Base-by-base conservation (phyloP, 2,113 vertebrate species). In the Brachionichthys hirsutus region DNA sequence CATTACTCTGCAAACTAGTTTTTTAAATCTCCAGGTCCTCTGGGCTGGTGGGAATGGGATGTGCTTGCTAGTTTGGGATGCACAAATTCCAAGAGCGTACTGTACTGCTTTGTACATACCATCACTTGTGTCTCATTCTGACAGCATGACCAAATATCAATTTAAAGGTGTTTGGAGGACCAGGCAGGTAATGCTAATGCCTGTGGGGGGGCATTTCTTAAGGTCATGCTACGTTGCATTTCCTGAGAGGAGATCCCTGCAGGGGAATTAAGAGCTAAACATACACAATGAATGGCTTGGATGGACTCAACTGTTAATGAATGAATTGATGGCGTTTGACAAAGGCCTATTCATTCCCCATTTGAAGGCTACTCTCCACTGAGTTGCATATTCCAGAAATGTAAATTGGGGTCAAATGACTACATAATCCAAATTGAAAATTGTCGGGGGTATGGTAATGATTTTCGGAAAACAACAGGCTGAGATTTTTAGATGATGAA, bases 131-230 rank as follows among this genome's bases (percentile, higher is more conserved):
- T 83, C 66, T 49, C 58, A 61, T 42, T 47, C 44, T 71, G 70
- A 70, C 54, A 67, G 59, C 44, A 46, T 17, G 52, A 70, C 80
- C 24, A 86, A 84, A 88, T 72, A 75, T 69, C 77, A 22, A 83
- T 89, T 61, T 73, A 38, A 83, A 65, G 15, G 52, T 51, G 75
- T 77, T 60, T 58, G 16, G 20, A 46, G 34, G 67, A 19, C 70
- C 34, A 68, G 58, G 54, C 36, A 41, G 49, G 20, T 38, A 10
- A 38, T 10, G 12, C 36, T 12, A 9, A 12, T 38, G 9, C 36
- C 36, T 12, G 12, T 6, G 36, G 36, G 36, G 9, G 9, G 12
- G 2, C 9, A 6, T 9, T 38, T 38, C 12, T 38, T 12, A 38
- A 38, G 9, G 36, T 12, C 12, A 12, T 38, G 36, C 3, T 12